Evolutionary conservation across 1,140 invertebrate species (phyloP).

Genomic region (Armadillidium nasatum): DNA sequence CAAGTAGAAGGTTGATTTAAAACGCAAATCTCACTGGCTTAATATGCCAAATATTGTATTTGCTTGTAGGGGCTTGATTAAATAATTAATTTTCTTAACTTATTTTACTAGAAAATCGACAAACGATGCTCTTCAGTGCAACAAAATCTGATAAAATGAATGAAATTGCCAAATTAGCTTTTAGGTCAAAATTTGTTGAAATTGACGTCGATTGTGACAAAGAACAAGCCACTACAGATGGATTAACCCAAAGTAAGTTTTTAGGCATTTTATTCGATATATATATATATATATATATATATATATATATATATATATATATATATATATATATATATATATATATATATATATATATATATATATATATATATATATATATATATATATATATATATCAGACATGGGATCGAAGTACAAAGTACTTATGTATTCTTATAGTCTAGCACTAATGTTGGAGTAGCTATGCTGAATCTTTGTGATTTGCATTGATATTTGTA

Average conservation of each 20-base stretch:
- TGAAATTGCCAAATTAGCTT: constrained; percentile 57
- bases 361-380: neutral
- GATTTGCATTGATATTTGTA: too few species aligned
- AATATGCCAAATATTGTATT: too few species aligned
- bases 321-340: constrained; percentile 17
- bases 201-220: constrained; percentile 25
- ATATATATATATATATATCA: neutral
- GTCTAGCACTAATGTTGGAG: too few species aligned
- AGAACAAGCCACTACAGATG: constrained; percentile 19
- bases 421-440: too few species aligned
- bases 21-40: too few species aligned
- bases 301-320: constrained; percentile 25
- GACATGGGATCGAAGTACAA: too few species aligned
- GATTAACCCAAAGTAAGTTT: constrained; percentile 21
- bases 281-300: constrained; percentile 8
- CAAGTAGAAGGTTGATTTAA: too few species aligned
- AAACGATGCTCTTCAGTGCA: constrained; percentile 98
- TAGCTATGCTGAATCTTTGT: too few species aligned
- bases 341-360: neutral
- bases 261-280: too few species aligned
- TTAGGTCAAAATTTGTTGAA: constrained; percentile 23
- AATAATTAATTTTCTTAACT: too few species aligned
- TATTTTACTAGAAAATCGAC: constrained; percentile 84
- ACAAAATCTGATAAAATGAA: constrained; percentile 93
- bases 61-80: too few species aligned